Percentiles rank a stretch among this genome's conserved stretches.
Evolutionary conservation across 2,113 vertebrate species (phyloP).

Genomic region (Limanda limanda): DNA sequence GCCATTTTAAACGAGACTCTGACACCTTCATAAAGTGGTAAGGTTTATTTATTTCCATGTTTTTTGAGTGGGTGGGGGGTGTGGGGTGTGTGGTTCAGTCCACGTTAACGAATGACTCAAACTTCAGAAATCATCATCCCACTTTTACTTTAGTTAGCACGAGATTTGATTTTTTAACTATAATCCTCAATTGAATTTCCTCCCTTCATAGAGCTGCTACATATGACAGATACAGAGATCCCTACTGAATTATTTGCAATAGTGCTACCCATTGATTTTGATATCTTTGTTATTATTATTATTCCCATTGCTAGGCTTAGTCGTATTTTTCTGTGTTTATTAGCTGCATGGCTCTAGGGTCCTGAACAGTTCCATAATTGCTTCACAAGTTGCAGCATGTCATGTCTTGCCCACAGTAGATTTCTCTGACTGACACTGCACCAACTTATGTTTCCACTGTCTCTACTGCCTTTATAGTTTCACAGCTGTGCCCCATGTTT

Average conservation of each 20-base stretch:
- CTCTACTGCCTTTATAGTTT: not conserved
- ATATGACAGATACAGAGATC: not conserved
- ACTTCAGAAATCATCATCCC: not conserved
- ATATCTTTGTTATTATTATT: not conserved
- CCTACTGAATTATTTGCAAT: not conserved
- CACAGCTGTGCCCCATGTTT: not conserved
- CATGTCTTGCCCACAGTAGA: conserved; percentile 43
- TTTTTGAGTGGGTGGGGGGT: not conserved
- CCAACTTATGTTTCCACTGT: conserved; percentile 9
- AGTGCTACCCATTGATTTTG: not conserved
- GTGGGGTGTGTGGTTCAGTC: not conserved
- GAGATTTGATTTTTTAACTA: not conserved
- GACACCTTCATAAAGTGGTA: conserved; percentile 27
- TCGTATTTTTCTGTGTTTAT: not conserved
- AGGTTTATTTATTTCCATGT: not conserved
- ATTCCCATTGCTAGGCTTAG: not conserved
- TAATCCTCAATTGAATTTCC: not conserved
- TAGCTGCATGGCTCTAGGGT: conserved; percentile 4
- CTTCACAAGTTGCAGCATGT: conserved; percentile 50
- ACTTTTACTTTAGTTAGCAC: not conserved
- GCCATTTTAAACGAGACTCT: not conserved
- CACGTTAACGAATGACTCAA: conserved; percentile 21
- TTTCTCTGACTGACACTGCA: conserved; percentile 14
- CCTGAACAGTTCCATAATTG: conserved; percentile 41
- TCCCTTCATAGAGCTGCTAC: not conserved